Evolutionary conservation across 2,888 invertebrate species (phyloP).

Genomic region (Dasysyrphus tricinctus): DNA sequence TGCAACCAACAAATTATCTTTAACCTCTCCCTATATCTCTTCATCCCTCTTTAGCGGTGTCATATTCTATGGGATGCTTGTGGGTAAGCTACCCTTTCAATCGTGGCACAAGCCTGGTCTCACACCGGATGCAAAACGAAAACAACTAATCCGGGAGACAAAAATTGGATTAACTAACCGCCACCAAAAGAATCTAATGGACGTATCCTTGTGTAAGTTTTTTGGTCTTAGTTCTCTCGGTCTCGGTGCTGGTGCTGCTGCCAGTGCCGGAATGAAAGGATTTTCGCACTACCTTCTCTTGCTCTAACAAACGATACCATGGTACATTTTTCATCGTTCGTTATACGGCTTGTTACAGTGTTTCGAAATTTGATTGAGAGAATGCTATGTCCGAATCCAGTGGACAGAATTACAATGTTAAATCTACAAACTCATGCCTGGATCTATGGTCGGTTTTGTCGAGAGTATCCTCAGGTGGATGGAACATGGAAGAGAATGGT

Average conservation of each 20-base stretch:
- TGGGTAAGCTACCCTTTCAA: slow-evolving; percentile 89
- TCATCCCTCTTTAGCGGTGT: slow-evolving; percentile 85
- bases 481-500: slow-evolving; percentile 70
- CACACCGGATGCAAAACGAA: slow-evolving; percentile 85
- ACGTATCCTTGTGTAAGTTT: slow-evolving; percentile 69
- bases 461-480: slow-evolving; percentile 70
- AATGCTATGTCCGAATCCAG: slow-evolving; percentile 76
- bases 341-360: slow-evolving; percentile 57
- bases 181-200: slow-evolving; percentile 84
- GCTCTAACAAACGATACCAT: neutral
- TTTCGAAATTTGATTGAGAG: slow-evolving; percentile 76
- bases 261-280: slow-evolving; percentile 31
- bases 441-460: slow-evolving; percentile 72
- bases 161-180: slow-evolving; percentile 86
- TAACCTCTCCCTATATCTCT: slow-evolving; percentile 33
- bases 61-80: slow-evolving; percentile 90
- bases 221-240: neutral
- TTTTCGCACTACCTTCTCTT: slow-evolving; percentile 21
- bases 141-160: slow-evolving; percentile 87
- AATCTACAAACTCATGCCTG: slow-evolving; percentile 76
- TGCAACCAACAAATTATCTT: slow-evolving; percentile 58
- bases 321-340: slow-evolving; percentile 24
- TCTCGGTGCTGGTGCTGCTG: neutral
- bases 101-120: slow-evolving; percentile 81
- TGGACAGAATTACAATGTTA: slow-evolving; percentile 74